phyloP scores from a whole-genome alignment of 2,113 vertebrate genomes.

The Tetrax tetrax region DNA sequence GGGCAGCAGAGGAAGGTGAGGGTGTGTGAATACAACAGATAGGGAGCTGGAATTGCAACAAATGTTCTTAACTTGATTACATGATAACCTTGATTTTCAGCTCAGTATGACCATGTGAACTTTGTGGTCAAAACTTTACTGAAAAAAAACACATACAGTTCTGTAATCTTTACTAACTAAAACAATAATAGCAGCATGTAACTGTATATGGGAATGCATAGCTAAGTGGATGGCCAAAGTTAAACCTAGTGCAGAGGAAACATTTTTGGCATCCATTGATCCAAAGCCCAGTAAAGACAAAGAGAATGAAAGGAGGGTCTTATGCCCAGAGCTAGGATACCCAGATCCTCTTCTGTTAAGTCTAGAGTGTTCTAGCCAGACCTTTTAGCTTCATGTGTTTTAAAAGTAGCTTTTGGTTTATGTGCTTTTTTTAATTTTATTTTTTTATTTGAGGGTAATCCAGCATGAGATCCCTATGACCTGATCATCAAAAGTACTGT shows the following conservation, averaged over 20 bases:
- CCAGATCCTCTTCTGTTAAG: not conserved
- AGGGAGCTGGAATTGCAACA: not conserved
- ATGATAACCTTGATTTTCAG: not conserved
- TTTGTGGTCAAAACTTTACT: not conserved
- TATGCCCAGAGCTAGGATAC: not conserved
- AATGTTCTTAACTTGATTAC: not conserved
- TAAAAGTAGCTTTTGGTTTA: not conserved
- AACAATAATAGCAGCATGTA: not conserved
- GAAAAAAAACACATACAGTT: constrained; percentile 3
- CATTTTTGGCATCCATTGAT: not conserved
- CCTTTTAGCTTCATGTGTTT: not conserved
- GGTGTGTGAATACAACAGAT: not conserved
- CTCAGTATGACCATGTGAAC: not conserved
- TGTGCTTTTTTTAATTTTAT: not conserved
- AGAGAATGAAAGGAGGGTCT: not conserved
- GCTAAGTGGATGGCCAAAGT: not conserved
- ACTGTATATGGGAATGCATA: not conserved
- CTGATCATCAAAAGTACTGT: not conserved
- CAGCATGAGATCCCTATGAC: not conserved
- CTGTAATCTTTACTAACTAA: not conserved
- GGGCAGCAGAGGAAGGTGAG: not conserved
- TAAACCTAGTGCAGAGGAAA: not conserved
- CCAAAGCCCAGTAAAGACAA: not conserved
- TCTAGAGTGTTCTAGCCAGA: not conserved
- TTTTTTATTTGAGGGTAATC: not conserved